Percentiles rank a stretch among this genome's conserved stretches.
phyloP scores from a whole-genome alignment of 2,888 invertebrate genomes.

The Cheilosia urbana region DNA sequence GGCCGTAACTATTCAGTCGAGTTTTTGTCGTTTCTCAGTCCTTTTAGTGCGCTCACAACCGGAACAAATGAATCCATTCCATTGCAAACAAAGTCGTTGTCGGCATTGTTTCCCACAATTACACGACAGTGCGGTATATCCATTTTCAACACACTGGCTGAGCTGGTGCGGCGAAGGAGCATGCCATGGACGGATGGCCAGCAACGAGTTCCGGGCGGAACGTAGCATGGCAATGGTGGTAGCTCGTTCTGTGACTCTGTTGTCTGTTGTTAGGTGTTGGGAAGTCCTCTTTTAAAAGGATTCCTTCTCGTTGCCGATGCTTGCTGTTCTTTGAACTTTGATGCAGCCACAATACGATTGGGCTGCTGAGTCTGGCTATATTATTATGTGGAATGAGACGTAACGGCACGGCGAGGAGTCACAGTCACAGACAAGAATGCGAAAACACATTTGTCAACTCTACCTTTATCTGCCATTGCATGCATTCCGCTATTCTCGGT shows the following conservation, averaged over 20 bases:
- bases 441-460: constrained; percentile 74
- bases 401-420: background rate
- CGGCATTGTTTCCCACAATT: constrained; percentile 75
- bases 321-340: constrained; percentile 71
- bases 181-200: constrained; percentile 28
- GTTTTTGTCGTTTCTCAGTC: constrained; percentile 30
- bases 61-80: constrained; percentile 68
- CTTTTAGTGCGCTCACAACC: constrained; percentile 47
- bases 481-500: constrained; percentile 34
- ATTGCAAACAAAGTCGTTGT: constrained; percentile 69
- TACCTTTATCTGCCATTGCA: constrained; percentile 70
- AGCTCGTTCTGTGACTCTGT: constrained; percentile 27
- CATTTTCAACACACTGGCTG: constrained; percentile 60
- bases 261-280: constrained; percentile 61
- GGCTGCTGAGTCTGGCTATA: background rate
- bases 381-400: background rate
- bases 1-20: constrained; percentile 28
- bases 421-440: constrained; percentile 59
- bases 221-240: background rate
- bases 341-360: constrained; percentile 26
- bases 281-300: constrained; percentile 49
- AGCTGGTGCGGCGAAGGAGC: background rate
- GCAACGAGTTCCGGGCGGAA: background rate
- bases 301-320: constrained; percentile 28
- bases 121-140: constrained; percentile 73